phyloP scores from a whole-genome alignment of 35 echinoderm and acorn worm genomes.

The Apostichopus californicus region DNA sequence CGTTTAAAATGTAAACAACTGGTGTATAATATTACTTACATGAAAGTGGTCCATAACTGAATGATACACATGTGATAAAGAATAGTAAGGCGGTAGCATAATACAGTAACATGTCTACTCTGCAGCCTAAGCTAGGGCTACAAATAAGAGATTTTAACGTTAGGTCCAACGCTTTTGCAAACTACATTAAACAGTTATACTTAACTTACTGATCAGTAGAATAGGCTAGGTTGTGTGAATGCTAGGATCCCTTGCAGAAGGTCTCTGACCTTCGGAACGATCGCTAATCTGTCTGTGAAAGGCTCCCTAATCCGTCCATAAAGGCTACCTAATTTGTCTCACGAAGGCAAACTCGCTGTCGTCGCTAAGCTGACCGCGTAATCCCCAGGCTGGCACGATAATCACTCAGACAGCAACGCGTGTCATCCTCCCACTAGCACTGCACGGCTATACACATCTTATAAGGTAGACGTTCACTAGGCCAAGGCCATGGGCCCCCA shows the following conservation, averaged over 20 bases:
- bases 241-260: neutral
- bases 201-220: neutral
- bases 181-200: neutral
- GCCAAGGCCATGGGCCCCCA: neutral
- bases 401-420: neutral
- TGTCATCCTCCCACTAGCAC: neutral
- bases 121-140: neutral
- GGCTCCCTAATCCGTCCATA: no score
- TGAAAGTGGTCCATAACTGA: neutral
- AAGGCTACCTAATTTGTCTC: no score
- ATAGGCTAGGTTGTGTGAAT: neutral
- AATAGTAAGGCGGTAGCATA: neutral
- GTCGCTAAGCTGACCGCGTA: neutral
- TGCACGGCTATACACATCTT: neutral
- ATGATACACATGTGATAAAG: neutral
- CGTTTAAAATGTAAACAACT: neutral
- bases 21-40: neutral
- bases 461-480: neutral
- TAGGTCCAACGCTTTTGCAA: neutral
- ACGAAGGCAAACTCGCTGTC: neutral
- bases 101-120: neutral
- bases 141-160: neutral
- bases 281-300: neutral
- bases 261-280: neutral
- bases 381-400: neutral